Base-by-base conservation (phyloP, 2,888 invertebrate species). In the Xanthia icteritia region DNA sequence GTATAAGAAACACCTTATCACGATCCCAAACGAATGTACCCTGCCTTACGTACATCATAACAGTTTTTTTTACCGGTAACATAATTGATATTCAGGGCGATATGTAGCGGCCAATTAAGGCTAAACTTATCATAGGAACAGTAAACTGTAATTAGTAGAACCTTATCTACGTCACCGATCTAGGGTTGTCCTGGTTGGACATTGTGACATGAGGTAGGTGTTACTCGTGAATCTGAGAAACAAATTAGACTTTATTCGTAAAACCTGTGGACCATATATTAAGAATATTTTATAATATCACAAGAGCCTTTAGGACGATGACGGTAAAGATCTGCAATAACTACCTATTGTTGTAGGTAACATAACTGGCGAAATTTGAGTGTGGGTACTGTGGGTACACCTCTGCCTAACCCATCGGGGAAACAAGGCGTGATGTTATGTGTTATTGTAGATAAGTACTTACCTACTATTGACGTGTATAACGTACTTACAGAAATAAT, bases 61-160 rank as follows among this genome's bases (percentile, higher is more conserved):
- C n/a, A 65, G 15, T 77, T 73, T 2, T 67, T 64, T 85, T 45
- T 56, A 39, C 58, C 9, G 17, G 45, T 72, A 69, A 45, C 72
- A 54, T 54, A 67, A 72, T 45, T 45, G 15, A 73, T 65, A 74
- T 86, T 82, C 56, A 13, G 63, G 56, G 72, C 64, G 27, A 75
- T 54, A 71, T 66, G 36, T 76, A 76, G 72, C 63, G 42, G 69
- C 77, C 75, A 86, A 86, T 86, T 88, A 86, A 76, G 76, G 51
- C 27, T 36, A 74, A 76, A 79, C 76, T 84, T 86, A 84, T 78
- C 72, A 82, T 56, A 76, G 65, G 77, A 77, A 84, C 77, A 82
- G 70, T 76, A 82, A 84, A 86, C 76, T 79, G 87, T 82, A 84
- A 84, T 86, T 88, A 86, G 76, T 45, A 66, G 11, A 13, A 20